Evolutionary conservation across 2,888 invertebrate species (phyloP).

Genomic region (Empis stercorea): DNA sequence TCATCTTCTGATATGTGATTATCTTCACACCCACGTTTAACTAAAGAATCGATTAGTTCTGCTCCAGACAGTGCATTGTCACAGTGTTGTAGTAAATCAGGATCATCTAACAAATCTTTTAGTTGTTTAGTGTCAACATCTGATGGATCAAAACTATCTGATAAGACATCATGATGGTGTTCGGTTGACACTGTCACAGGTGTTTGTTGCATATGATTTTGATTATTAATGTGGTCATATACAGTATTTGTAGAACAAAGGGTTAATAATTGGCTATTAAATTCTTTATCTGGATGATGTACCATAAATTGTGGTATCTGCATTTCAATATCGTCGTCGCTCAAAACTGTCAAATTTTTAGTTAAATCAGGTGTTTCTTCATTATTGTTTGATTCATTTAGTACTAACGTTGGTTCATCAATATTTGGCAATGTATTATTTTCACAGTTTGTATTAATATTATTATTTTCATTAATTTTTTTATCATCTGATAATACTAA

Average conservation of each 20-base stretch:
- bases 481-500: no score
- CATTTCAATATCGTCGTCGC: slow-evolving; percentile 13
- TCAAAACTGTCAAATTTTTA: slow-evolving; percentile 17
- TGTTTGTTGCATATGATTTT: neutral
- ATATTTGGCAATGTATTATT: no score
- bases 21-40: slow-evolving; percentile 49
- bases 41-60: slow-evolving; percentile 45
- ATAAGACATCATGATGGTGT: slow-evolving; percentile 9
- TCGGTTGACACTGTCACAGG: slow-evolving; percentile 2
- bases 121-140: slow-evolving; percentile 32
- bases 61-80: slow-evolving; percentile 36
- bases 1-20: slow-evolving; percentile 36
- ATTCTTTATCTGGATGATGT: slow-evolving; percentile 4
- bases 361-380: slow-evolving; percentile 14
- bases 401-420: no score
- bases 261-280: slow-evolving; percentile 6
- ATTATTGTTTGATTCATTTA: slow-evolving; percentile 14
- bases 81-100: slow-evolving; percentile 30
- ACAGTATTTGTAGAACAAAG: slow-evolving; percentile 31
- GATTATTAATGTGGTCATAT: slow-evolving; percentile 8
- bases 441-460: neutral
- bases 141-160: slow-evolving; percentile 17
- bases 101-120: slow-evolving; percentile 31
- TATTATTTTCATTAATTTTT: neutral
- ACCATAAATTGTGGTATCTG: slow-evolving; percentile 14